Evolutionary conservation across 1,140 invertebrate species (phyloP), one percentile per base, ranked within the genome.

Genomic region (Cherax destructor): DNA sequence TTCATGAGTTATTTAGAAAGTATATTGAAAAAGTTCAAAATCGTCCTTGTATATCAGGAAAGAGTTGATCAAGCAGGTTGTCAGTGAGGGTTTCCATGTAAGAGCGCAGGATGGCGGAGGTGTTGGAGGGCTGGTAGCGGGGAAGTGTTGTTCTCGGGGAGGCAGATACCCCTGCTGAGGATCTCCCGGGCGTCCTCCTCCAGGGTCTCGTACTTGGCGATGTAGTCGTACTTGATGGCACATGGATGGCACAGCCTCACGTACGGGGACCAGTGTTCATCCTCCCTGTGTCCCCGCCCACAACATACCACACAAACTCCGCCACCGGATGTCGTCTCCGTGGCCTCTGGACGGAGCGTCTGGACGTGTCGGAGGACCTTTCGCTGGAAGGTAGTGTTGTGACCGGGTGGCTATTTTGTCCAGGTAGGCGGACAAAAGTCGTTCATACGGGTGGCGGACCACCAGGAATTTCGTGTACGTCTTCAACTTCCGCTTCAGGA

Each of bases 181-280:
- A 91, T 84, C 83, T 80, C 74, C 86, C 77, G n/a, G 11, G 88
- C 80, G 18, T 91, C 88, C 56, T 91, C 76, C 5, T 30, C 47
- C n/a, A 91, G 49, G 0, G 88, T 91, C 52, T 91, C 88, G 21
- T 91, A 91, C 59, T 91, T 91, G 52, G 65, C 83, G 72, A 91
- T 91, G 30, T 59, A n/a, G n/a, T n/a, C n/a, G n/a, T n/a, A n/a
- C n/a, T n/a, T n/a, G n/a, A n/a, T n/a, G n/a, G n/a, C n/a, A 59
- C 56, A 59, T 16, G 18, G 13, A 65, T 65, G 61, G 18, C 61
- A 65, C 61, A 65, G 61, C 61, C 18, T 65, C 10, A 4, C 18
- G 61, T 65, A 65, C 10, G 61, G 11, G 13, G 61, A 10, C 61
- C 61, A 65, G 61, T 65, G 61, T 65, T 65, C 61, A 18, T 65